phyloP scores from a whole-genome alignment of 2,113 vertebrate species.

The Hassar affinis region DNA sequence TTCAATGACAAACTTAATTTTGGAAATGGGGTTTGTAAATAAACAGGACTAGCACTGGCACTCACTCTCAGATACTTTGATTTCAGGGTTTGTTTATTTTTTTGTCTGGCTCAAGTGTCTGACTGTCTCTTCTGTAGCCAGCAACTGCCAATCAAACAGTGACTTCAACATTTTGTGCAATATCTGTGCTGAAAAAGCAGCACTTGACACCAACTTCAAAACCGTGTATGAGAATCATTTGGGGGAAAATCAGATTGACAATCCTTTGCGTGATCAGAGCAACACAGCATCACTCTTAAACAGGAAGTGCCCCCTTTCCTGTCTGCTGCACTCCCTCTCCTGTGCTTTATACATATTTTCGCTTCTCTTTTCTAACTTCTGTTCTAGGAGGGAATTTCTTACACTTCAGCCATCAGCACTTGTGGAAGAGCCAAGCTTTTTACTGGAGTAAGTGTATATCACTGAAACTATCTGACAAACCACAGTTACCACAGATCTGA shows the following conservation, averaged over 20 bases:
- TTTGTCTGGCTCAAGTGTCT: background rate
- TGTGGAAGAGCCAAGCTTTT: background rate
- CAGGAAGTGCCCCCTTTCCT: slow-evolving; percentile 8
- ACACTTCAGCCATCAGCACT: background rate
- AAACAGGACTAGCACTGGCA: background rate
- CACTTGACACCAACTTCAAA: background rate
- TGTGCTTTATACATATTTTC: background rate
- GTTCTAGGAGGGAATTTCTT: background rate
- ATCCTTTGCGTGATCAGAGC: background rate
- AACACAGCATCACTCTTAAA: background rate
- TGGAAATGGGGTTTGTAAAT: too few species aligned
- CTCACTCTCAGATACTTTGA: too few species aligned
- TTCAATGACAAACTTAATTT: too few species aligned
- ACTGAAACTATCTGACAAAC: background rate
- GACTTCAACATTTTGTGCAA: background rate
- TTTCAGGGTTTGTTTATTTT: background rate
- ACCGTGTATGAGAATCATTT: background rate
- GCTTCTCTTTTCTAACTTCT: slow-evolving; percentile 3
- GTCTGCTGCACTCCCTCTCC: background rate
- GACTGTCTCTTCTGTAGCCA: background rate
- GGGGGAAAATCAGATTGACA: background rate
- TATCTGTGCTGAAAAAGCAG: too few species aligned
- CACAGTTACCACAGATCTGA: too few species aligned
- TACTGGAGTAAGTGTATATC: background rate
- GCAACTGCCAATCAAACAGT: background rate